Conservation (phyloP, 2,797 vertebrate genomes). For the Cetoscarus ocellatus region DNA sequence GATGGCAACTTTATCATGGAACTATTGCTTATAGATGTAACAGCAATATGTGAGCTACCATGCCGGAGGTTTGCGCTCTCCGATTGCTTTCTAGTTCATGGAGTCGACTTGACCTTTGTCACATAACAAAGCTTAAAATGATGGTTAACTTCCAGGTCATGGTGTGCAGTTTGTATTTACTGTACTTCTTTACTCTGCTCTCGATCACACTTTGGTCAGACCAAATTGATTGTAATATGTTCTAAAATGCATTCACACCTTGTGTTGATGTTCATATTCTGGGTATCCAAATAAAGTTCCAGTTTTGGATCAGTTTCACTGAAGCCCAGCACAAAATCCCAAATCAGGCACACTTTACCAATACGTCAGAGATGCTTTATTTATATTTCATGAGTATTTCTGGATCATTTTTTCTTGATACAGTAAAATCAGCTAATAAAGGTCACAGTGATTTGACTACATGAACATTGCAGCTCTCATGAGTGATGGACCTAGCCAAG, state of each 20-base stretch:
- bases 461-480: neutral
- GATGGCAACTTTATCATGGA: too few relatives aligned
- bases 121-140: too few relatives aligned
- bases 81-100: too few relatives aligned
- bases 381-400: neutral
- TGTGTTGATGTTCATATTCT: neutral
- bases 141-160: too few relatives aligned
- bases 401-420: neutral
- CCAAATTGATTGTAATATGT: neutral
- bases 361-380: neutral
- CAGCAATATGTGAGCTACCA: too few relatives aligned
- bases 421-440: neutral
- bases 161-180: too few relatives aligned
- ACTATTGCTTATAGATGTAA: too few relatives aligned
- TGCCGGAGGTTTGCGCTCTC: too few relatives aligned
- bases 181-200: too few relatives aligned
- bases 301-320: neutral
- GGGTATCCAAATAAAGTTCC: neutral
- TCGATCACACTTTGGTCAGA: too few relatives aligned
- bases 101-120: too few relatives aligned
- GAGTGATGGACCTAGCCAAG: conserved; percentile 1
- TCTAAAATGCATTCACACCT: neutral
- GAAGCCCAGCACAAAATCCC: too few relatives aligned
- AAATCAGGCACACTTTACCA: neutral
- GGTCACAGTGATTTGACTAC: neutral